These are phyloP conservation scores for Phaetusa simplex DNA, from an alignment of 2,113 vertebrate genomes.

Conservation along the genomic window DNA sequence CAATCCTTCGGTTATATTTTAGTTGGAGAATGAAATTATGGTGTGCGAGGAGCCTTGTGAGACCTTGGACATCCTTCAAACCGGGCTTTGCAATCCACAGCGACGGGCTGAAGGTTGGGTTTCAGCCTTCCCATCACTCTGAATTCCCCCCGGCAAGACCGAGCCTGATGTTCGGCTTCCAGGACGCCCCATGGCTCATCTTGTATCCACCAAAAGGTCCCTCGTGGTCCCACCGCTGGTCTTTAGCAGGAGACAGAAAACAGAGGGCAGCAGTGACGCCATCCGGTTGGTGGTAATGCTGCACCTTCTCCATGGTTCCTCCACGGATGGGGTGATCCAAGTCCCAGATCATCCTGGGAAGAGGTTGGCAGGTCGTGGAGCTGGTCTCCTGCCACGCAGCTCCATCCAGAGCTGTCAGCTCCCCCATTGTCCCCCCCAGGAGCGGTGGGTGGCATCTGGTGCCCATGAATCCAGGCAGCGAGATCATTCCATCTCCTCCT, in stretches of 20 bases:
- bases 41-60: rapidly evolving
- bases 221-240: rapidly evolving
- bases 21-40: rapidly evolving
- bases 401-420: background rate
- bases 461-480: background rate
- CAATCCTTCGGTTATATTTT: background rate
- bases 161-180: rapidly evolving
- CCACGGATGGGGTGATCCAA: background rate
- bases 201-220: background rate
- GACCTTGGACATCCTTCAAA: background rate
- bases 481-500: background rate
- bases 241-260: background rate
- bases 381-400: background rate
- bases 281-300: rapidly evolving
- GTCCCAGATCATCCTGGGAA: background rate
- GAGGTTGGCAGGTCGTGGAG: background rate
- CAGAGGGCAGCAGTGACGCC: background rate
- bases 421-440: background rate
- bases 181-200: rapidly evolving
- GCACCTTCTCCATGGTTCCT: background rate
- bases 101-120: no score
- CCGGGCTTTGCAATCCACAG: background rate
- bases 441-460: background rate
- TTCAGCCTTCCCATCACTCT: background rate
- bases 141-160: background rate